Base-by-base conservation (phyloP, 2,888 invertebrate species). In the Xanthorhoe spadicearia region DNA sequence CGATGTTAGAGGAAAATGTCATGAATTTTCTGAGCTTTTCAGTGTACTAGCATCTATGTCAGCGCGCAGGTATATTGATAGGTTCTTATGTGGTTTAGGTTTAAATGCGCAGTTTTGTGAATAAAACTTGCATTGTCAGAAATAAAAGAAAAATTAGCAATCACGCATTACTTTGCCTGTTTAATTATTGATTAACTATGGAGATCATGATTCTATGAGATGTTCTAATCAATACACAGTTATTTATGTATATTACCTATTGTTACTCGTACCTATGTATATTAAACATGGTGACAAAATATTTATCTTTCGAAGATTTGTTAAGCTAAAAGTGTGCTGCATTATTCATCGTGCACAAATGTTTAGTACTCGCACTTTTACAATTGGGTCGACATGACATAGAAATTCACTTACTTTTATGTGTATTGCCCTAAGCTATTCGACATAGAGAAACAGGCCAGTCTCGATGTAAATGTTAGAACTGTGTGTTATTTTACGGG, bases 331-430 rank as follows among this genome's bases (percentile, higher is more conserved):
- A 73, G 70, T 70, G 59, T 49, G 19, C 67, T 78, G 74, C 74
- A 81, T 82, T 78, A 82, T 81, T 79, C 78, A 82, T 77, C 46
- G 54, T 57, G 54, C 65, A 70, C 64, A 68, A 63, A 61, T 68
- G 58, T 61, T 63, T 23, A 52, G 69, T 68, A 72, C 74, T 68
- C 71, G 70, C 76, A 77, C 78, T 82, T 81, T 77, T 78, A 78
- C 80, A 80, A 80, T 62, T 64, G 66, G 69, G 60, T 63, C 73
- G 69, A 64, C 66, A 73, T 66, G 74, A 83, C 83, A 83, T 73
- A 77, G 76, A 77, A 82, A 77, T 80, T 79, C 78, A 81, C 82
- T 83, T 81, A 78, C 71, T 73, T 81, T 81, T 78, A 78, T 79
- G 73, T 72, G 64, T 66, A 70, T 69, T 56, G 68, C 66, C 61